Percentiles rank a stretch among this genome's conserved stretches.
Evolutionary conservation across 2,888 invertebrate species (phyloP).

Genomic region (Synanthedon vespiformis): DNA sequence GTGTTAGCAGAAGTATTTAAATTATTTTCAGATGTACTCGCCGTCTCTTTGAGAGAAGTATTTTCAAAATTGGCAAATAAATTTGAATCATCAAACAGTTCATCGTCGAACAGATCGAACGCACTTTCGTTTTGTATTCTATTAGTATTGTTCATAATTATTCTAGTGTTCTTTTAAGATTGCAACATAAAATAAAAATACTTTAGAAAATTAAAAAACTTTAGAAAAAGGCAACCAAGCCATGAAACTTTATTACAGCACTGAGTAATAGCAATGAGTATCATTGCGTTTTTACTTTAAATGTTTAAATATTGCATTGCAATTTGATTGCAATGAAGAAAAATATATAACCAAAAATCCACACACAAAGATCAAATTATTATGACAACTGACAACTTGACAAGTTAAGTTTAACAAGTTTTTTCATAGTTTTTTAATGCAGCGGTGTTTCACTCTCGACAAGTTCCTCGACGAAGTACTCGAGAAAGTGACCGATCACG

Average conservation of each 20-base stretch:
- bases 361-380: too few species aligned
- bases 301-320: too few species aligned
- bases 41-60: conserved; percentile 28
- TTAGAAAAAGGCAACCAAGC: background rate
- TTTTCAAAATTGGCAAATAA: conserved; percentile 48
- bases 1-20: conserved; percentile 25
- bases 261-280: too few species aligned
- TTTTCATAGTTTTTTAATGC: too few species aligned
- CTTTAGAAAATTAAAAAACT: background rate
- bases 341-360: too few species aligned
- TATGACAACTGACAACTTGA: too few species aligned
- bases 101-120: conserved; percentile 30
- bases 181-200: background rate
- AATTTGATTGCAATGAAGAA: too few species aligned
- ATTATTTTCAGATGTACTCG: conserved; percentile 21
- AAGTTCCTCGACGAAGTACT: too few species aligned
- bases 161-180: background rate
- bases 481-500: too few species aligned
- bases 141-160: background rate
- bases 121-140: conserved; percentile 1
- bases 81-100: conserved; percentile 50
- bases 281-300: too few species aligned
- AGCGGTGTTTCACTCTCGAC: too few species aligned
- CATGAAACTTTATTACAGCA: background rate
- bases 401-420: too few species aligned